Percentiles rank a stretch among this genome's conserved stretches.
phyloP scores from a whole-genome alignment of 2,113 vertebrate genomes.

The Naja naja region DNA sequence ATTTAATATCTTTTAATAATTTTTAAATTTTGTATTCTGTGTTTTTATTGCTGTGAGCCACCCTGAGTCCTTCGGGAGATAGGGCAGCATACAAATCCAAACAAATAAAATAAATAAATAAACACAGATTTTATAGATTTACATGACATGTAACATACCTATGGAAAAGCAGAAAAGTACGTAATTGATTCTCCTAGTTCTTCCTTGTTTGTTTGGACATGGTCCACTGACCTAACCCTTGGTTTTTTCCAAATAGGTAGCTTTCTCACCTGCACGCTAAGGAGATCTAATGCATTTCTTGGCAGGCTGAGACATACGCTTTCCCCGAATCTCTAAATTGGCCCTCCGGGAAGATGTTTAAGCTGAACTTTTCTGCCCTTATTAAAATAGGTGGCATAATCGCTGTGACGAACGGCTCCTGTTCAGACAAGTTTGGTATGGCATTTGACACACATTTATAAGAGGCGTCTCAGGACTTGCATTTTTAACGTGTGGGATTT shows the following conservation, averaged over 20 bases:
- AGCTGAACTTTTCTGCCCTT: not conserved
- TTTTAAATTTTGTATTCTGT: too few relatives aligned
- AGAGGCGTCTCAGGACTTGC: not conserved
- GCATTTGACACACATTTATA: not conserved
- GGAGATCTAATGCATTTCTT: not conserved
- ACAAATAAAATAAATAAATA: too few relatives aligned
- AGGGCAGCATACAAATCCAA: too few relatives aligned
- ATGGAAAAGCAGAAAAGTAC: not conserved
- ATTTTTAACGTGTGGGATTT: not conserved
- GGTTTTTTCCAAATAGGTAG: not conserved
- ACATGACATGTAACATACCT: not conserved
- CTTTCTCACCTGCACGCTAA: not conserved
- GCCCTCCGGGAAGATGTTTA: not conserved
- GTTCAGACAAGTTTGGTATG: conserved; percentile 1
- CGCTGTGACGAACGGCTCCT: not conserved
- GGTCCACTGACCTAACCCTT: not conserved
- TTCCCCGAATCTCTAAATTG: not conserved
- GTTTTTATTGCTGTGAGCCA: too few relatives aligned
- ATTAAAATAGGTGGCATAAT: not conserved
- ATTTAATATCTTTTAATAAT: too few relatives aligned
- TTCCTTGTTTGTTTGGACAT: not conserved
- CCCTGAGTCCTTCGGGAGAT: too few relatives aligned
- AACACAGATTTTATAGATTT: not conserved
- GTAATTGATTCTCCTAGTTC: not conserved
- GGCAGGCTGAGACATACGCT: not conserved